phyloP scores from a whole-genome alignment of 2,888 invertebrate species.

The Alloscopus bannaensis region DNA sequence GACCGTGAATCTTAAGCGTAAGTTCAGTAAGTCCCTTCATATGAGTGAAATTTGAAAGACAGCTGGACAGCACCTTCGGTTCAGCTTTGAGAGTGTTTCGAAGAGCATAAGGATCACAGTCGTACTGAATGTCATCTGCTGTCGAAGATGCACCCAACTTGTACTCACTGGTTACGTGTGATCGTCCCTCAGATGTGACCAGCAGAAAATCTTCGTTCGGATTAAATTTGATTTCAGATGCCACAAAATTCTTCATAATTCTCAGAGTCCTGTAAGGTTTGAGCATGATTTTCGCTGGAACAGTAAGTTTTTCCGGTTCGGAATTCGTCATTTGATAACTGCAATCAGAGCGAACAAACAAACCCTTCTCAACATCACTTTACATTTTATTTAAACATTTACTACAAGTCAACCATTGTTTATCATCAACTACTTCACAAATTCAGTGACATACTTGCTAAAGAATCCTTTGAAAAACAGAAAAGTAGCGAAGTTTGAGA shows the following conservation, averaged over 20 bases:
- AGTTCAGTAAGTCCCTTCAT: constrained; percentile 67
- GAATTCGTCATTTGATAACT: constrained; percentile 49
- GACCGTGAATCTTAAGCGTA: constrained; percentile 57
- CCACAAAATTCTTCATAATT: constrained; percentile 61
- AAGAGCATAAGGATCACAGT: constrained; percentile 53
- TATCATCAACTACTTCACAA: no score
- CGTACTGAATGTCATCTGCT: constrained; percentile 49
- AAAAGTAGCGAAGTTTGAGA: constrained; percentile 50
- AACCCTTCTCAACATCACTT: no score
- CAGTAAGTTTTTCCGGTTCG: constrained; percentile 50
- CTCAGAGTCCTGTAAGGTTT: constrained; percentile 68
- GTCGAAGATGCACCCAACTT: constrained; percentile 44
- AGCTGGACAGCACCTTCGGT: constrained; percentile 60
- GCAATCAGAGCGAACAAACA: constrained; percentile 46
- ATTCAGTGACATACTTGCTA: constrained; percentile 45
- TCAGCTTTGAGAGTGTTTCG: constrained; percentile 62
- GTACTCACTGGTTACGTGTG: constrained; percentile 57
- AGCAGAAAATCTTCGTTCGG: constrained; percentile 48
- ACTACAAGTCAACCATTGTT: no score
- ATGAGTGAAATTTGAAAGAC: constrained; percentile 66
- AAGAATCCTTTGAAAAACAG: constrained; percentile 64
- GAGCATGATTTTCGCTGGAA: constrained; percentile 67
- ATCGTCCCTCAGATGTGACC: constrained; percentile 58
- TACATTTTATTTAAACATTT: no score
- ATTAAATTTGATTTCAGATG: constrained; percentile 61